Conservation (phyloP, 2,113 vertebrate genomes). For the Strigops habroptila region DNA sequence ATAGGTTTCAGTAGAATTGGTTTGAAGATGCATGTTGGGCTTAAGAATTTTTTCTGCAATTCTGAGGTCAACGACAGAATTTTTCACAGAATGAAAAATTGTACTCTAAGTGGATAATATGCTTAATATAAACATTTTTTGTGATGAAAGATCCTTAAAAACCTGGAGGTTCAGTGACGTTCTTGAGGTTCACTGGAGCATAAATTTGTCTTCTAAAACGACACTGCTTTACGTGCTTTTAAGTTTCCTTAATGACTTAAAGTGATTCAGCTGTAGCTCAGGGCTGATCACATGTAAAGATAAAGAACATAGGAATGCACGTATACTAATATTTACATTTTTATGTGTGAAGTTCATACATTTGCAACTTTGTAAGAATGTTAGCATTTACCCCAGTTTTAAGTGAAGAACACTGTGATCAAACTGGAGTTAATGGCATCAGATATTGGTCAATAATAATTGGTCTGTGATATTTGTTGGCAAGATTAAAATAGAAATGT, state of each 20-base stretch:
- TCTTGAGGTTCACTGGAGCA: not conserved
- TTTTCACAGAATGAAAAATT: conserved; percentile 12
- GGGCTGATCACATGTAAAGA: not conserved
- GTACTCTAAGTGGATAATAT: not conserved
- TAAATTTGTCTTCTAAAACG: conserved; percentile 19
- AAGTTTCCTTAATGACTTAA: conserved; percentile 6
- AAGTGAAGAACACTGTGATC: not conserved
- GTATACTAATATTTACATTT: not conserved
- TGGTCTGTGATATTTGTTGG: not conserved
- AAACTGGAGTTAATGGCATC: not conserved
- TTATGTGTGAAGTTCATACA: not conserved
- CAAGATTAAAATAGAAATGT: not conserved
- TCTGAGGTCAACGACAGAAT: not conserved
- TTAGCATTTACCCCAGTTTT: not conserved
- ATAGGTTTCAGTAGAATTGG: not conserved
- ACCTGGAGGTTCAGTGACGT: not conserved
- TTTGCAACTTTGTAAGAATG: not conserved
- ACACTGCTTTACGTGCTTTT: not conserved
- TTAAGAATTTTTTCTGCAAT: not conserved
- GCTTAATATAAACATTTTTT: not conserved
- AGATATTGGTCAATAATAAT: not conserved
- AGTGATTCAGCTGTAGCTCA: not conserved
- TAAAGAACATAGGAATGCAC: not conserved
- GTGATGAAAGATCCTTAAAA: conserved; percentile 27
- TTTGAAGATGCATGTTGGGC: not conserved